Evolutionary conservation across 2,888 invertebrate species (phyloP).

Genomic region (Branchellion lobata): DNA sequence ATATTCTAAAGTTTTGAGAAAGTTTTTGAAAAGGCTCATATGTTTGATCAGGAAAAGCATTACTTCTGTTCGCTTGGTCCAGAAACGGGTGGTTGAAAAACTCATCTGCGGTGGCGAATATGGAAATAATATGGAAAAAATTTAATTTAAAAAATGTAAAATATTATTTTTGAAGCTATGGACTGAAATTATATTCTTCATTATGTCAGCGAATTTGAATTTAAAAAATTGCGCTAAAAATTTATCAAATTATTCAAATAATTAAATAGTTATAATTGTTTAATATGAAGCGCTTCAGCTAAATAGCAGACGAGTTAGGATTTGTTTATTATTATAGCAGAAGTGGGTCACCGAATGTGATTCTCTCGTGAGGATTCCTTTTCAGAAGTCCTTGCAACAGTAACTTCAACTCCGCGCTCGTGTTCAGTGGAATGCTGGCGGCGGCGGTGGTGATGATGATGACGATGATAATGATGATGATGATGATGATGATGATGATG

Average conservation of each 20-base stretch:
- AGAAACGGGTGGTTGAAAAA: constrained; percentile 91
- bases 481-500: constrained; percentile 32
- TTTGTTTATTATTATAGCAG: neutral
- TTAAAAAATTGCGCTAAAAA: no score
- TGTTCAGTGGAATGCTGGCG: constrained; percentile 84
- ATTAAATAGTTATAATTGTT: no score
- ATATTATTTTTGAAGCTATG: no score
- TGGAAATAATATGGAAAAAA: no score
- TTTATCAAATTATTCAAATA: no score
- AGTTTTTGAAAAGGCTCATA: no score
- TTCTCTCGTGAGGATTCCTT: constrained; percentile 87
- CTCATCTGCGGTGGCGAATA: constrained; percentile 66
- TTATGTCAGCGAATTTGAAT: no score
- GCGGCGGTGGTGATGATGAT: neutral
- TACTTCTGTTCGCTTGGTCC: constrained; percentile 47
- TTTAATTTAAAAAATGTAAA: no score
- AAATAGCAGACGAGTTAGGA: no score
- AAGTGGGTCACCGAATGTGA: constrained; percentile 75
- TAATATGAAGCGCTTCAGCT: no score
- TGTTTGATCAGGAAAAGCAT: constrained; percentile 5
- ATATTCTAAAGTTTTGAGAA: no score
- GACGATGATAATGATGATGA: constrained; percentile 40
- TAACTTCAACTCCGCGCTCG: constrained; percentile 83
- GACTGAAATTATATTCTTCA: no score
- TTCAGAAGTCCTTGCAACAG: constrained; percentile 76